Conservation (phyloP, 2,888 invertebrate species). For the Eristalis pertinax region DNA sequence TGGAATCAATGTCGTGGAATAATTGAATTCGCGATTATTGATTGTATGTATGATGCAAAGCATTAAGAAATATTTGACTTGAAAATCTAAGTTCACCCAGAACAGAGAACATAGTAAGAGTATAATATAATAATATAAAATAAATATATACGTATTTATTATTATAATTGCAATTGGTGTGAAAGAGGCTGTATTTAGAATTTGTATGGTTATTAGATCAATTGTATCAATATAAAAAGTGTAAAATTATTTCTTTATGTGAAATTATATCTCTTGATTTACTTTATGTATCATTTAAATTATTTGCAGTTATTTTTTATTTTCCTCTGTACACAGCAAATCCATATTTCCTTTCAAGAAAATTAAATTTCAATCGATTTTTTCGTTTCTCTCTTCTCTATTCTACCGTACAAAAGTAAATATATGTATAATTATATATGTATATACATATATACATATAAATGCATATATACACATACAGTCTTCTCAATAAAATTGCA, state of each 20-base stretch:
- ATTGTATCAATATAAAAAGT: too few relatives aligned
- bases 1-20: too few relatives aligned
- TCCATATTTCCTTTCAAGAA: constrained; percentile 43
- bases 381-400: neutral
- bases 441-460: neutral
- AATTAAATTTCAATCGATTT: constrained; percentile 59
- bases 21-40: too few relatives aligned
- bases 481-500: constrained; percentile 38
- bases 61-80: too few relatives aligned
- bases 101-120: too few relatives aligned
- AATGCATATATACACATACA: neutral
- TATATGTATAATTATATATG: neutral
- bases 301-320: neutral
- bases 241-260: neutral
- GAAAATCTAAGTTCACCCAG: too few relatives aligned
- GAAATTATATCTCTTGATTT: neutral
- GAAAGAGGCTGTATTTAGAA: too few relatives aligned
- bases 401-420: neutral
- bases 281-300: neutral
- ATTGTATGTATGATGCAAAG: too few relatives aligned
- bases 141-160: too few relatives aligned
- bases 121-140: too few relatives aligned
- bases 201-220: too few relatives aligned
- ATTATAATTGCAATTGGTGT: too few relatives aligned
- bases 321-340: neutral